Percentiles rank a stretch among this genome's conserved stretches.
phyloP scores from a whole-genome alignment of 2,797 vertebrate genomes.

The Coregonus sp. region DNA sequence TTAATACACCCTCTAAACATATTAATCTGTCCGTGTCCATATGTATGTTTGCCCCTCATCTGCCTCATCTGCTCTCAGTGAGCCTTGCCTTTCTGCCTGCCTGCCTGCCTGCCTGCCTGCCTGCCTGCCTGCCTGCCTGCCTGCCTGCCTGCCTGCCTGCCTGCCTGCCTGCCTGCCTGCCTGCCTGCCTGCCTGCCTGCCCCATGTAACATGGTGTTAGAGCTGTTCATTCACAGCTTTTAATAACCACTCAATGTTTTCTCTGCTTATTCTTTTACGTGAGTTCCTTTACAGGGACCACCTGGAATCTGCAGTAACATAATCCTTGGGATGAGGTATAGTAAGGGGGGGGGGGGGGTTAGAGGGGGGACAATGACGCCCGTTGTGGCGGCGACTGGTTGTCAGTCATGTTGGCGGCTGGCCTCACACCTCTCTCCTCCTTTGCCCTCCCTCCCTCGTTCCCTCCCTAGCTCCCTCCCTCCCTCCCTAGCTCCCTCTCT shows the following conservation, averaged over 20 bases:
- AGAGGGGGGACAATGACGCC: slow-evolving; percentile 53
- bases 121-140: too few relatives aligned
- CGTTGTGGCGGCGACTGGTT: slow-evolving; percentile 57
- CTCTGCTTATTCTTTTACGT: slow-evolving; percentile 33
- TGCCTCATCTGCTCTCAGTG: slow-evolving; percentile 30
- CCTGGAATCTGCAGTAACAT: slow-evolving; percentile 55
- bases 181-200: not conserved
- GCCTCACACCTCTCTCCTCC: slow-evolving; percentile 52
- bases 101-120: too few relatives aligned
- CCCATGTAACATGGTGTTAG: slow-evolving; percentile 30
- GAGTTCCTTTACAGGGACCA: slow-evolving; percentile 44
- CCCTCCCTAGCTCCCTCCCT: slow-evolving; percentile 53
- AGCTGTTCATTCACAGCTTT: slow-evolving; percentile 51
- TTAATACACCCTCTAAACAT: too few relatives aligned
- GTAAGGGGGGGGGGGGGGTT: slow-evolving; percentile 9
- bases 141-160: too few relatives aligned
- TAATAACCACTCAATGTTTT: slow-evolving; percentile 62
- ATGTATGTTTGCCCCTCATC: slow-evolving; percentile 27
- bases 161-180: too few relatives aligned
- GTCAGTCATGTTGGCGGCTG: slow-evolving; percentile 51
- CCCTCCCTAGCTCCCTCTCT: slow-evolving; percentile 51
- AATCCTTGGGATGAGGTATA: slow-evolving; percentile 46
- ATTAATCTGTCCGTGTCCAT: slow-evolving; percentile 9
- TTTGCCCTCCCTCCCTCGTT: slow-evolving; percentile 44
- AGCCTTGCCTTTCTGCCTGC: not conserved